These are phyloP conservation scores for Brachyopa scutellaris DNA, from an alignment of 2,888 invertebrate genomes.

Conservation along the genomic window DNA sequence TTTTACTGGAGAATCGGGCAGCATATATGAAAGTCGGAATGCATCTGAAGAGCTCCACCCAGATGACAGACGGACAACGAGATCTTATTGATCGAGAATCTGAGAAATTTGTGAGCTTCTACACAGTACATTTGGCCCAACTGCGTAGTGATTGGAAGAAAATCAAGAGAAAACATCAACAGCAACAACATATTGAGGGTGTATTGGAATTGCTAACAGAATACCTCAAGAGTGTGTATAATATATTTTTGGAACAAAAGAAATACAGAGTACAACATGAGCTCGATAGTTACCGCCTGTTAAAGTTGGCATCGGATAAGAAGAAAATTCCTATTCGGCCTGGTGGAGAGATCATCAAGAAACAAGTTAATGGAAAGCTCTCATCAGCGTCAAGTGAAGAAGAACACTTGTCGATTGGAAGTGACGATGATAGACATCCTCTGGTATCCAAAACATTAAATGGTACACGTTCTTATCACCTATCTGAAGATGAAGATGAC, in stretches of 20 bases:
- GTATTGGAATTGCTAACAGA: conserved; percentile 89
- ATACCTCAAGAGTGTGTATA: conserved; percentile 93
- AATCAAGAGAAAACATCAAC: conserved; percentile 84
- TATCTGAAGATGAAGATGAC: conserved; percentile 56
- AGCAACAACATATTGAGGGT: conserved; percentile 89
- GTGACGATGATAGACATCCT: conserved; percentile 75
- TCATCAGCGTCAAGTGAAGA: conserved; percentile 42
- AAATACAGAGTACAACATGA: conserved; percentile 93
- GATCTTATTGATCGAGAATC: conserved; percentile 94
- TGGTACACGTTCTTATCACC: conserved; percentile 1
- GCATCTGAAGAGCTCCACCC: conserved; percentile 86
- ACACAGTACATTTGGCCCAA: conserved; percentile 89
- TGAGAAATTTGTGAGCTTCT: conserved; percentile 91
- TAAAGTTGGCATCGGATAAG: conserved; percentile 85
- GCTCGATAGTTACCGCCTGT: conserved; percentile 91
- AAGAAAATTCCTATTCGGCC: conserved; percentile 79
- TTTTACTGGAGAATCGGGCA: conserved; percentile 91
- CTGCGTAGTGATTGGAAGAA: conserved; percentile 87
- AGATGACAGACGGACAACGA: conserved; percentile 92
- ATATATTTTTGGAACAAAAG: conserved; percentile 93
- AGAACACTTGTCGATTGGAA: conserved; percentile 74
- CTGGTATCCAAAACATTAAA: conserved; percentile 74
- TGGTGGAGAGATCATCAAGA: conserved; percentile 71
- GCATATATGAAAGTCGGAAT: conserved; percentile 93
- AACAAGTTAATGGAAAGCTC: conserved; percentile 29